phyloP scores from a whole-genome alignment of 2,888 invertebrate genomes.

The Cyclophora punctaria region DNA sequence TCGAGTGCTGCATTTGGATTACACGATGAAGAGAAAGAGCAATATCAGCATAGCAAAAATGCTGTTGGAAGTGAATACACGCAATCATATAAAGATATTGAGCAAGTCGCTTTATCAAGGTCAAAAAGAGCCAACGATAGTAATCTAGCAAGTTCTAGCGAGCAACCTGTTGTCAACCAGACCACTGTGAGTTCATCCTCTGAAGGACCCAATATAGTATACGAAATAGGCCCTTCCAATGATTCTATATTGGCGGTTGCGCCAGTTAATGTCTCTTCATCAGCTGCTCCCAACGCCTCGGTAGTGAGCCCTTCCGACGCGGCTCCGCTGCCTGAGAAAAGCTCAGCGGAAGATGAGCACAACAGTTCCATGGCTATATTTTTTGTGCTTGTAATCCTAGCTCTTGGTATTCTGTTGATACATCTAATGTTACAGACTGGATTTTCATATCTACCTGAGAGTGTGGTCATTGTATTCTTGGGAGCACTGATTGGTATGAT shows the following conservation, averaged over 20 bases:
- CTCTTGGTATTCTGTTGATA: slow-evolving; percentile 93
- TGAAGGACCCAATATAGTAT: slow-evolving; percentile 41
- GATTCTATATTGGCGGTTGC: slow-evolving; percentile 44
- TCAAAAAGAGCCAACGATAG: slow-evolving; percentile 40
- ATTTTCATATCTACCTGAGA: slow-evolving; percentile 97
- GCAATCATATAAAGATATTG: too few species aligned
- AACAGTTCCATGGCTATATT: slow-evolving; percentile 98
- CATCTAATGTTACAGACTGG: slow-evolving; percentile 96
- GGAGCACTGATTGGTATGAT: slow-evolving; percentile 94
- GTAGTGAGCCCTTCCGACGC: slow-evolving; percentile 81
- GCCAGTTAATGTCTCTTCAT: slow-evolving; percentile 49
- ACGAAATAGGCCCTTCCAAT: slow-evolving; percentile 51
- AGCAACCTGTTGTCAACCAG: slow-evolving; percentile 31
- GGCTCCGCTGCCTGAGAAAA: slow-evolving; percentile 88
- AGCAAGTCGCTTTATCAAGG: slow-evolving; percentile 32
- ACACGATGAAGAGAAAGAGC: too few species aligned
- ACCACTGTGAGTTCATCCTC: slow-evolving; percentile 35
- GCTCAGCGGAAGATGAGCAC: slow-evolving; percentile 96
- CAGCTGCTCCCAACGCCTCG: slow-evolving; percentile 46
- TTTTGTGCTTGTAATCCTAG: slow-evolving; percentile 96
- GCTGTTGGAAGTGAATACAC: too few species aligned
- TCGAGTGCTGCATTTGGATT: too few species aligned
- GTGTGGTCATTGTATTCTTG: slow-evolving; percentile 96
- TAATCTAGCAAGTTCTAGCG: slow-evolving; percentile 44
- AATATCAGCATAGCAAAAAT: too few species aligned